Conservation (phyloP, 2,113 vertebrate genomes). For the Alligator mississippiensis region DNA sequence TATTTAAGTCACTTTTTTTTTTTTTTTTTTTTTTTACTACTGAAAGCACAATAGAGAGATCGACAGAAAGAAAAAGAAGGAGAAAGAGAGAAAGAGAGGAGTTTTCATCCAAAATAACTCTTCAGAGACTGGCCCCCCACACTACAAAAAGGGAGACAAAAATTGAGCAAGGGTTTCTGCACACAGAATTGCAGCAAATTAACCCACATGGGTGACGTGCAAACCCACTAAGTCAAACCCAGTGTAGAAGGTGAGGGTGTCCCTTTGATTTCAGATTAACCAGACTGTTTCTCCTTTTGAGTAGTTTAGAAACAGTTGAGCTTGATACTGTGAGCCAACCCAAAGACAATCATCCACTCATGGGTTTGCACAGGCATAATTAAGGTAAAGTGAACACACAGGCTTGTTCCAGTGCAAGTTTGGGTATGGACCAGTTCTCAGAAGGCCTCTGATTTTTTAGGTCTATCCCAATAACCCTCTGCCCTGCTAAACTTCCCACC, state of each 20-base stretch:
- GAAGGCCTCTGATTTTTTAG: not conserved
- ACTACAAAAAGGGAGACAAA: not conserved
- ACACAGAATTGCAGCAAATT: not conserved
- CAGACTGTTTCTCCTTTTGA: not conserved
- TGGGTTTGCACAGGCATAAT: not conserved
- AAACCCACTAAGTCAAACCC: not conserved
- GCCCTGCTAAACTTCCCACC: not conserved
- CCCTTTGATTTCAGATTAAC: not conserved
- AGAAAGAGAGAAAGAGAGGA: too few relatives aligned
- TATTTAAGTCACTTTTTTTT: not conserved
- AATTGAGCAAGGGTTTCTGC: not conserved
- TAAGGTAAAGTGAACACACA: not conserved
- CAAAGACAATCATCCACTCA: not conserved
- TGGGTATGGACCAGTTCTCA: not conserved
- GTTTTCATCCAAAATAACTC: not conserved
- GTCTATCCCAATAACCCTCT: not conserved
- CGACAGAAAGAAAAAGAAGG: too few relatives aligned
- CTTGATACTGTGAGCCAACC: not conserved
- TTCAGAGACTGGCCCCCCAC: not conserved
- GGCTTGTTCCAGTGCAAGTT: not conserved
- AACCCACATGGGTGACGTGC: not conserved
- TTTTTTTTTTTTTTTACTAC: not conserved
- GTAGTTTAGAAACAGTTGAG: not conserved
- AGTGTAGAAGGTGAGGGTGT: not conserved
- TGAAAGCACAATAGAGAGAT: not conserved